Percentiles rank a stretch among this genome's conserved stretches.
phyloP scores from a whole-genome alignment of 2,888 invertebrate genomes.

The Drosophila cognata region DNA sequence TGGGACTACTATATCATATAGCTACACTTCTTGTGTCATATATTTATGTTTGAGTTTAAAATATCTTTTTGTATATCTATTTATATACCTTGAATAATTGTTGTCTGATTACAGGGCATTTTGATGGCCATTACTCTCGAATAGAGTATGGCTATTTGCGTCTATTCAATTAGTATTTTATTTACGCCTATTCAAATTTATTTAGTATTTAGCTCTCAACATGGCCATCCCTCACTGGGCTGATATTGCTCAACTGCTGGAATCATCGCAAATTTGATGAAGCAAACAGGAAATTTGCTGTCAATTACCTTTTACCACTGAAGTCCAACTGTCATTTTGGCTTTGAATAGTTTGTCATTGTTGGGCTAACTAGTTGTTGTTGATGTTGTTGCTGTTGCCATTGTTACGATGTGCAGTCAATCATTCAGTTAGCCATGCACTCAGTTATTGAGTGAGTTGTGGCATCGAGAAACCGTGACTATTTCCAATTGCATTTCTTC shows the following conservation, averaged over 20 bases:
- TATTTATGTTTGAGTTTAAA: neutral
- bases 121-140: neutral
- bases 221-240: neutral
- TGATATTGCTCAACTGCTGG: neutral
- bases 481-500: constrained; percentile 79
- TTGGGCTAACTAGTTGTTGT: constrained; percentile 22
- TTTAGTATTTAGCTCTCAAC: constrained; percentile 2
- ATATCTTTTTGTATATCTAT: neutral
- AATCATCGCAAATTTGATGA: constrained; percentile 19
- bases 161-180: neutral
- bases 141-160: neutral
- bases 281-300: constrained; percentile 43
- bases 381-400: constrained; percentile 52
- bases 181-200: constrained; percentile 4
- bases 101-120: neutral
- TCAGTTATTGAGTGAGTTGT: constrained; percentile 31
- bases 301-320: constrained; percentile 33
- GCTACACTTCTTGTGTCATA: neutral
- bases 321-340: constrained; percentile 50
- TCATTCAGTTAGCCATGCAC: constrained; percentile 34
- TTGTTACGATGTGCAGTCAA: constrained; percentile 67
- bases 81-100: neutral
- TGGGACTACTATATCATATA: neutral
- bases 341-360: constrained; percentile 43
- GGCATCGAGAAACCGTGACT: constrained; percentile 57